Evolutionary conservation across 1,140 invertebrate genomes (phyloP), one percentile per base, ranked within the genome.

Genomic region (Tenebrio molitor): DNA sequence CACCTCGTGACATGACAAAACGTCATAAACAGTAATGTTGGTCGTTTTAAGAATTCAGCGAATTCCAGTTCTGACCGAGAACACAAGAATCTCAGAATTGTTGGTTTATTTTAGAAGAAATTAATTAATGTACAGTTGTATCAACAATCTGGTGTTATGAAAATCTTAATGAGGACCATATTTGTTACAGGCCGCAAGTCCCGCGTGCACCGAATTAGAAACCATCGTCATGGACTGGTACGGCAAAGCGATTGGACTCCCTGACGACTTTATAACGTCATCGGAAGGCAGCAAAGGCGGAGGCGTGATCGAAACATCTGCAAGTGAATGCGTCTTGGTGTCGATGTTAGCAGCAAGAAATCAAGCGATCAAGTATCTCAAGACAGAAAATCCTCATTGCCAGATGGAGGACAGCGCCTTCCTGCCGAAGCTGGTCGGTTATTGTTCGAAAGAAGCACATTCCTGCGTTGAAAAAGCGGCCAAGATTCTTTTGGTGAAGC

Each of bases 181-280:
- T 75, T 72, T 62, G 15, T 82, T 85, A 8, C 74, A 97, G 95
- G 93, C 93, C 2, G 93, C 95, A 1, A 97, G 95, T 78, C 97
- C 97, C 4, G 95, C 95, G 1, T 98, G 96, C 79, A 99, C 97
- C 0, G 97, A 99, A 84, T 83, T 99, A 70, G 97, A 99, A 87
- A 97, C 96, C 72, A 90, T 97, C 10, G 94, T 97, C 25, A 95
- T 98, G 91, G 97, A 99, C 84, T 99, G 98, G 98, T 85, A 99
- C 36, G 97, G 93, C 1, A 95, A 97, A 85, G 93, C 97, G 86
- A 90, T 99, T 1, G 91, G 93, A 3, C 87, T 99, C 14, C 97
- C 97, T 0, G 89, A 94, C 0, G 89, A 92, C 36, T 98, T 98
- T 83, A 87, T 98, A 0, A 91, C 95, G 74, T 85, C 89, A 70